Conservation (phyloP, 2,888 invertebrate genomes). For the Sphaerophoria taeniata region DNA sequence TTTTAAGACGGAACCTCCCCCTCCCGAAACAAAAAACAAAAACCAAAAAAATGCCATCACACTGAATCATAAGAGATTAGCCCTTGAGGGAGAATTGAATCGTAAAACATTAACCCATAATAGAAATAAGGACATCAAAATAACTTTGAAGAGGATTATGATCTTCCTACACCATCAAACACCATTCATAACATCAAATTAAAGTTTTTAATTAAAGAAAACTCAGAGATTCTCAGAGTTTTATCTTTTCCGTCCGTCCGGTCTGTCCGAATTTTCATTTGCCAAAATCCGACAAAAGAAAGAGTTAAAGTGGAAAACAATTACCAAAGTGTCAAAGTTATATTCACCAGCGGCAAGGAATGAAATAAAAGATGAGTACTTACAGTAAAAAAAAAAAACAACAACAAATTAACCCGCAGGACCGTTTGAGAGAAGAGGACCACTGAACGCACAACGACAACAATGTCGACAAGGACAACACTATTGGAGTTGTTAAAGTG, state of each 20-base stretch:
- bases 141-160: conserved; percentile 31
- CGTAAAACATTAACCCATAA: conserved; percentile 60
- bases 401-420: conserved; percentile 2
- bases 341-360: conserved; percentile 12
- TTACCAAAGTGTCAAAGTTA: conserved; percentile 69
- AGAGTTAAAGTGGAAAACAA: conserved; percentile 51
- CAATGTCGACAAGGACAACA: conserved; percentile 11
- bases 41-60: not conserved
- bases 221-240: conserved; percentile 46
- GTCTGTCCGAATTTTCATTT: conserved; percentile 6
- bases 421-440: not conserved
- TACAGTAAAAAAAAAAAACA: conserved; percentile 3
- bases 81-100: conserved; percentile 39
- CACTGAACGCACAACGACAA: not conserved
- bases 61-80: conserved; percentile 54
- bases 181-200: conserved; percentile 39
- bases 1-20: conserved; percentile 4
- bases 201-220: conserved; percentile 73
- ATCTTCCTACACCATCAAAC: not conserved
- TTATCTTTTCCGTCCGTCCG: conserved; percentile 32
- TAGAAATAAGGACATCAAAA: conserved; percentile 49
- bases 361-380: not conserved
- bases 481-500: conserved; percentile 41
- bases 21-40: too few species aligned
- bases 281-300: not conserved